Percentiles rank a stretch among this genome's conserved stretches.
Conservation (phyloP, 2,797 vertebrate genomes). For the Danio jaintianensis region DNA sequence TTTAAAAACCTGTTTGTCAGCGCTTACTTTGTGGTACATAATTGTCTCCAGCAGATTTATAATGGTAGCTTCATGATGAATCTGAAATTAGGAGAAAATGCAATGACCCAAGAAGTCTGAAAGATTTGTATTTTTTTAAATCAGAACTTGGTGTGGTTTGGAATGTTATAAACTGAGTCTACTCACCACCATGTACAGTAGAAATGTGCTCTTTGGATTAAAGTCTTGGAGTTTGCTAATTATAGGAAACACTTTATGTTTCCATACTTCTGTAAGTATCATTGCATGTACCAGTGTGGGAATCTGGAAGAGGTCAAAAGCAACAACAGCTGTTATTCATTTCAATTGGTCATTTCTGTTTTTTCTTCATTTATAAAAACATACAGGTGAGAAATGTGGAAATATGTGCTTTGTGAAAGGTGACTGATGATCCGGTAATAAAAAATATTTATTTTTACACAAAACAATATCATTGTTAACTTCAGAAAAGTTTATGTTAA, state of each 20-base stretch:
- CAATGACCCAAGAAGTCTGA: not conserved
- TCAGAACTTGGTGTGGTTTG: not conserved
- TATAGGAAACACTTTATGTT: constrained; percentile 90
- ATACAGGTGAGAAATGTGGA: too few species aligned
- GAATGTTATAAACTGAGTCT: not conserved
- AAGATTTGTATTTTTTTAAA: not conserved
- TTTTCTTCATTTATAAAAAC: too few species aligned
- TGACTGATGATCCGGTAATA: too few species aligned
- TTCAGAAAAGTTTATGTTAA: too few species aligned
- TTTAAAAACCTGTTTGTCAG: not conserved
- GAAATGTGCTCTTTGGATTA: constrained; percentile 88
- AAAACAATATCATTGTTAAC: too few species aligned
- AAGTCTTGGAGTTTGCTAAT: constrained; percentile 91
- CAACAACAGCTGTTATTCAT: not conserved
- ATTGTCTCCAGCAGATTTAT: constrained; percentile 95
- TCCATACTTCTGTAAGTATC: constrained; percentile 93
- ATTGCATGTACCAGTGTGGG: constrained; percentile 87
- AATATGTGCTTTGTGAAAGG: too few species aligned
- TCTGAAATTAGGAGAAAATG: constrained; percentile 71
- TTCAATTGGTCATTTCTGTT: too few species aligned
- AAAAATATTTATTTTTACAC: too few species aligned
- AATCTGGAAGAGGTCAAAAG: constrained; percentile 74
- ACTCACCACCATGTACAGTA: constrained; percentile 95
- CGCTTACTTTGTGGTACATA: constrained; percentile 90
- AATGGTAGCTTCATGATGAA: constrained; percentile 92